Evolutionary conservation across 2,113 vertebrate genomes (phyloP).

Genomic region (Dunckerocampus dactyliophorus): DNA sequence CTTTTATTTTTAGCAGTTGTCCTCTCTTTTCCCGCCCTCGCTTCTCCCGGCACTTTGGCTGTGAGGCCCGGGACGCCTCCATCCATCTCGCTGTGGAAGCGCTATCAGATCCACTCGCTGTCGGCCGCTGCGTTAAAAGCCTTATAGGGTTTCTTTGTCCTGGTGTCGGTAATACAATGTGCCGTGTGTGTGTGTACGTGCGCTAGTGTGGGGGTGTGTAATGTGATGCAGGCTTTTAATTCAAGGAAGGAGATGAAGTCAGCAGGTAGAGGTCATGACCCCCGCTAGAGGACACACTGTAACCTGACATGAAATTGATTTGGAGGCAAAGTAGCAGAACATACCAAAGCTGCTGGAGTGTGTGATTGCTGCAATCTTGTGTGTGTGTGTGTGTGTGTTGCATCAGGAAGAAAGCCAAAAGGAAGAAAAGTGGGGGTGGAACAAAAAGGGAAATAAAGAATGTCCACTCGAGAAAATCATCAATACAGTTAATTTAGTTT

Average conservation of each 20-base stretch:
- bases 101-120: slow-evolving; percentile 44
- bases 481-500: background rate
- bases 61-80: background rate
- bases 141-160: slow-evolving; percentile 63
- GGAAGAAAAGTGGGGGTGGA: background rate
- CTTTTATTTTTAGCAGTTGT: slow-evolving; percentile 36
- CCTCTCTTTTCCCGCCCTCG: slow-evolving; percentile 19
- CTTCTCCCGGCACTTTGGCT: slow-evolving; percentile 10
- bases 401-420: background rate
- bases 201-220: slow-evolving; percentile 26
- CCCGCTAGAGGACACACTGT: slow-evolving; percentile 43
- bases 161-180: slow-evolving; percentile 59
- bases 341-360: slow-evolving; percentile 8
- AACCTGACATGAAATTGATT: slow-evolving; percentile 53
- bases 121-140: slow-evolving; percentile 58
- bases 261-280: slow-evolving; percentile 65
- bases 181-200: slow-evolving; percentile 21
- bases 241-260: slow-evolving; percentile 58
- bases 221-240: slow-evolving; percentile 67
- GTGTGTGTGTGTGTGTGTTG: background rate
- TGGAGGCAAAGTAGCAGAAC: slow-evolving; percentile 36
- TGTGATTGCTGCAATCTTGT: background rate
- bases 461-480: background rate
- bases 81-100: slow-evolving; percentile 1
- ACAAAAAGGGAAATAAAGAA: background rate